Evolutionary conservation across 2,888 invertebrate species (phyloP).

Genomic region (Prosapia bicincta): DNA sequence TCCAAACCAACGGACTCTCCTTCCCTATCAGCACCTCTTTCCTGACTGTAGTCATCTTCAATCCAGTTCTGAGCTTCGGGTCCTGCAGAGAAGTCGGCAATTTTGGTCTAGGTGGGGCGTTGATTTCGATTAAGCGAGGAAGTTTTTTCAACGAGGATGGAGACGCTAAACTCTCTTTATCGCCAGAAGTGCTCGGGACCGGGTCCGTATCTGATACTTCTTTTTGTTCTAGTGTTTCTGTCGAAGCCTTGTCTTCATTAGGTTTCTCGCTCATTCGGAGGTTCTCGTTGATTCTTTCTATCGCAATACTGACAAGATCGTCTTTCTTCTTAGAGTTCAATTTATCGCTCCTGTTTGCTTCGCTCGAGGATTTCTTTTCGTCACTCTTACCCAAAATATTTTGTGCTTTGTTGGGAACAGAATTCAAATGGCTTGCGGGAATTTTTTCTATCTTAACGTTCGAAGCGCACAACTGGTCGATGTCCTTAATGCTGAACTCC

Average conservation of each 20-base stretch:
- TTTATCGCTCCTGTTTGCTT: background rate
- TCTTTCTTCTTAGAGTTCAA: background rate
- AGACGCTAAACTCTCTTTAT: background rate
- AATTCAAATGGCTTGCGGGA: background rate
- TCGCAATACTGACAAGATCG: constrained; percentile 19
- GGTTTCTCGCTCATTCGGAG: background rate
- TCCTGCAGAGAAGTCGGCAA: constrained; percentile 24
- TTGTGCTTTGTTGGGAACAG: background rate
- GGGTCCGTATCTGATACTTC: background rate
- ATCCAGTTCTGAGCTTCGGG: constrained; percentile 23
- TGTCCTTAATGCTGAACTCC: constrained; percentile 35
- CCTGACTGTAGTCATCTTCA: constrained; percentile 31
- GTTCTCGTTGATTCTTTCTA: constrained; percentile 6
- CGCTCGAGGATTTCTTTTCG: background rate
- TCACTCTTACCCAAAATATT: background rate
- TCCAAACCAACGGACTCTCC: constrained; percentile 14
- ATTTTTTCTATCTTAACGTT: constrained; percentile 29
- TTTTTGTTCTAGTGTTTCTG: background rate
- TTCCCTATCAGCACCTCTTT: constrained; percentile 26
- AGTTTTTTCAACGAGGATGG: constrained; percentile 27
- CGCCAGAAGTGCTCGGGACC: background rate
- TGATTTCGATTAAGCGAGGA: constrained; percentile 37
- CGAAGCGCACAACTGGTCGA: constrained; percentile 32
- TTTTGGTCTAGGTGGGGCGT: constrained; percentile 34
- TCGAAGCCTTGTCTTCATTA: background rate